Evolutionary conservation across 2,797 vertebrate genomes (phyloP).

Genomic region (Sebastes vulpes): DNA sequence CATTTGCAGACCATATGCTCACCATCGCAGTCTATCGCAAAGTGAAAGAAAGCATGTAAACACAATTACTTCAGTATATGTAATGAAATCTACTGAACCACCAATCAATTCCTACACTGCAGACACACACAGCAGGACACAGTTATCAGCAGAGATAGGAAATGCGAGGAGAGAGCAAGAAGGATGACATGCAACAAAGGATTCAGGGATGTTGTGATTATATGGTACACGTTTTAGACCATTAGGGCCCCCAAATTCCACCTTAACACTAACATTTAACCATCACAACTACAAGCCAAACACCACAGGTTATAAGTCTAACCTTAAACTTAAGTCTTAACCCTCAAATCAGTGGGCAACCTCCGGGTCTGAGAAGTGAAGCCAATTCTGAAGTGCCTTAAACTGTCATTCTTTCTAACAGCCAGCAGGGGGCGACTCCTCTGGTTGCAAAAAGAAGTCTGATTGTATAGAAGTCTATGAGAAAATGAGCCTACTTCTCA

Average conservation of each 20-base stretch:
- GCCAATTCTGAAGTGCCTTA: accelerated
- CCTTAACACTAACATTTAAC: not conserved
- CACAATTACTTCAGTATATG: not conserved
- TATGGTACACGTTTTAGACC: not conserved
- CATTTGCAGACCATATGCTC: not conserved
- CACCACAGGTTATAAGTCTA: not conserved
- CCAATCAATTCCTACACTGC: not conserved
- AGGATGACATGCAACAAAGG: not conserved
- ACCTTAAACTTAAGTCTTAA: not conserved
- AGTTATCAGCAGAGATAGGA: not conserved
- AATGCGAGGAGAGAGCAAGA: not conserved
- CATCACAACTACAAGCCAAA: too few relatives aligned
- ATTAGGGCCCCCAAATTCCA: not conserved
- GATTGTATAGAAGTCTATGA: too few relatives aligned
- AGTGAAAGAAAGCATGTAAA: not conserved
- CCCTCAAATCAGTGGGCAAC: too few relatives aligned
- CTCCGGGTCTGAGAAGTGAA: too few relatives aligned
- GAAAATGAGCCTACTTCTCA: accelerated
- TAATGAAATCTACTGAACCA: too few relatives aligned
- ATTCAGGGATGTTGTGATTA: not conserved
- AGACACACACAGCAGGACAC: not conserved
- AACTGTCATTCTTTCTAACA: too few relatives aligned
- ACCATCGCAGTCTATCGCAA: not conserved
- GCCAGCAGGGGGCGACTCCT: too few relatives aligned
- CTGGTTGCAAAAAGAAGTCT: too few relatives aligned